Conservation (phyloP, 2,797 vertebrate species). For the Danionella dracula region DNA sequence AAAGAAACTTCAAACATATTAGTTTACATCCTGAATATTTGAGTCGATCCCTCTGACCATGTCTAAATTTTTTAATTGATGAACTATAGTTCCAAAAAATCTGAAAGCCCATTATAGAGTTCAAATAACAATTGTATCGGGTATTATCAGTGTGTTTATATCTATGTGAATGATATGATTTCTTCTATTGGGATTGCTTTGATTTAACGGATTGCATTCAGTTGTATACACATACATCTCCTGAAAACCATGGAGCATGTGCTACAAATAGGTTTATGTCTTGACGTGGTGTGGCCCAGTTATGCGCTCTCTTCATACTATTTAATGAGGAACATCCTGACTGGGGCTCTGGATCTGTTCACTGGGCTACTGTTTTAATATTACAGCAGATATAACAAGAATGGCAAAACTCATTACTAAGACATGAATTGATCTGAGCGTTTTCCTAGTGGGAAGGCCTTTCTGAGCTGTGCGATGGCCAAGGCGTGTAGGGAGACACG, state of each 20-base stretch:
- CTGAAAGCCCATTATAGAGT: too few species aligned
- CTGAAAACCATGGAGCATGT: too few species aligned
- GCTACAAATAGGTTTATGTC: too few species aligned
- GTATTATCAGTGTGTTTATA: background rate
- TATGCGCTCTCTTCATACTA: background rate
- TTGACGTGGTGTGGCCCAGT: background rate
- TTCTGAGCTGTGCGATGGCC: conserved; percentile 39
- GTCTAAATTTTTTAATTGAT: background rate
- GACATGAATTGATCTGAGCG: conserved; percentile 55
- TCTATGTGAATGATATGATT: background rate
- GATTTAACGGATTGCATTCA: background rate
- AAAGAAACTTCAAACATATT: background rate
- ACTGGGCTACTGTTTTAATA: conserved; percentile 42
- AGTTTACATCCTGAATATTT: background rate
- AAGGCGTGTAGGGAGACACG: conserved; percentile 45
- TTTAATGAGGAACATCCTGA: conserved; percentile 8
- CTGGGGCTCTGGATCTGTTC: conserved; percentile 47
- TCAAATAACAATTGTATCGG: too few species aligned
- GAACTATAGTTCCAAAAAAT: background rate
- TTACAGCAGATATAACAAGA: conserved; percentile 47
- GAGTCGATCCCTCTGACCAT: background rate
- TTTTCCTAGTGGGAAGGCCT: conserved; percentile 54
- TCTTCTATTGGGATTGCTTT: background rate
- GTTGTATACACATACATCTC: too few species aligned
- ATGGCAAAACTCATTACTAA: conserved; percentile 57